These are phyloP conservation scores for Sepioteuthis lessoniana DNA, from an alignment of 2,888 invertebrate species.

Conservation along the genomic window DNA sequence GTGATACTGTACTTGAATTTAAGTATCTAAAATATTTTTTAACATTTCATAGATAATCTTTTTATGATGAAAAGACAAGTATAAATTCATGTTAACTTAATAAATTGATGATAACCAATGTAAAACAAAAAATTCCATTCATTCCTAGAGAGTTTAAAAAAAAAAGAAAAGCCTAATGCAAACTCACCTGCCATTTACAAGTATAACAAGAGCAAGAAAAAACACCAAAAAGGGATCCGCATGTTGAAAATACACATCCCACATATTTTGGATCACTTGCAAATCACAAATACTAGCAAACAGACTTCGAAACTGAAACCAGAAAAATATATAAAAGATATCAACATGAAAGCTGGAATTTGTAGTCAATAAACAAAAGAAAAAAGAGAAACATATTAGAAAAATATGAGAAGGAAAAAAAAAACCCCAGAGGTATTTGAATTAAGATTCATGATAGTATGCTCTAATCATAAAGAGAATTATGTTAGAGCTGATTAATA, in stretches of 20 bases:
- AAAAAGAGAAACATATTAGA: neutral
- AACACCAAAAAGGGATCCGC: slow-evolving; percentile 97
- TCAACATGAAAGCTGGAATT: neutral
- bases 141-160: no score
- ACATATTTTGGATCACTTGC: slow-evolving; percentile 90
- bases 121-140: no score
- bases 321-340: slow-evolving; percentile 47
- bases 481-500: no score
- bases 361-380: neutral
- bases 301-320: slow-evolving; percentile 83
- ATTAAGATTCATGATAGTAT: no score
- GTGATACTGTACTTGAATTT: no score
- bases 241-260: slow-evolving; percentile 97
- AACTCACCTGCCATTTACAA: slow-evolving; percentile 87
- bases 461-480: no score
- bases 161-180: neutral
- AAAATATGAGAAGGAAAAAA: neutral
- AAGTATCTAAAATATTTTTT: no score
- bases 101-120: neutral
- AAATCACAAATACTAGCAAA: slow-evolving; percentile 91
- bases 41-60: neutral
- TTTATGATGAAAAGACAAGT: neutral
- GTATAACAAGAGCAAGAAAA: slow-evolving; percentile 93
- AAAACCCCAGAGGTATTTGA: no score
- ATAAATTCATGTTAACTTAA: neutral